Percentiles rank a stretch among this genome's conserved stretches.
Conservation (phyloP, 2,888 invertebrate genomes). For the Eucera pruinosa region DNA sequence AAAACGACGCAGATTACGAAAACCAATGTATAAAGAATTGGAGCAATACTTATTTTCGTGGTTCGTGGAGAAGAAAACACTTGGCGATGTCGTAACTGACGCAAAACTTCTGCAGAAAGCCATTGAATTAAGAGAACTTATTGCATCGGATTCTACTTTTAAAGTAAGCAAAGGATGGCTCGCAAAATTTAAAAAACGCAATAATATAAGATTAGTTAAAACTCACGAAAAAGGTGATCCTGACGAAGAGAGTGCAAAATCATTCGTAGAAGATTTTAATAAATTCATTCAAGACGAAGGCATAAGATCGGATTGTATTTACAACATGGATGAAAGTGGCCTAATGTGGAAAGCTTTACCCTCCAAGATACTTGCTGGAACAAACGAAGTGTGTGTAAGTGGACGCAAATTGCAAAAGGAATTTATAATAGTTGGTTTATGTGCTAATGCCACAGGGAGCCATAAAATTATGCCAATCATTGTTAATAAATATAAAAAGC, state of each 20-base stretch:
- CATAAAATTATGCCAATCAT: not conserved
- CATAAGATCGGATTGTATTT: conserved; percentile 8
- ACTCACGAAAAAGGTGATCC: not conserved
- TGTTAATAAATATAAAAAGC: not conserved
- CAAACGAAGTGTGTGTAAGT: not conserved
- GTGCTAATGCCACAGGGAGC: not conserved
- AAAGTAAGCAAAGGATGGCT: conserved; percentile 23
- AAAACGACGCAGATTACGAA: not conserved
- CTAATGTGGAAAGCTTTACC: conserved; percentile 4
- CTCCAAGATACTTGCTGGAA: not conserved
- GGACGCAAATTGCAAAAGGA: not conserved
- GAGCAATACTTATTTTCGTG: not conserved
- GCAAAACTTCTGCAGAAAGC: conserved; percentile 8
- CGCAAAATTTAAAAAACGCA: not conserved
- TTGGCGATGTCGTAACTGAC: not conserved
- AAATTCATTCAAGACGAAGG: conserved; percentile 11
- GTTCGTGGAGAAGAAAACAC: not conserved
- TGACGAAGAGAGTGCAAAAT: not conserved
- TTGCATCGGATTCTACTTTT: not conserved
- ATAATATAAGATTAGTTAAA: not conserved
- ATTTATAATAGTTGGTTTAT: not conserved
- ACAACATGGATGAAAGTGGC: conserved; percentile 10
- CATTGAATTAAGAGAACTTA: not conserved
- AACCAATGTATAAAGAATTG: conserved; percentile 8
- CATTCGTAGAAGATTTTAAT: conserved; percentile 1